Evolutionary conservation across 2,888 invertebrate species (phyloP).

Genomic region (Ramazzottius varieornatus): DNA sequence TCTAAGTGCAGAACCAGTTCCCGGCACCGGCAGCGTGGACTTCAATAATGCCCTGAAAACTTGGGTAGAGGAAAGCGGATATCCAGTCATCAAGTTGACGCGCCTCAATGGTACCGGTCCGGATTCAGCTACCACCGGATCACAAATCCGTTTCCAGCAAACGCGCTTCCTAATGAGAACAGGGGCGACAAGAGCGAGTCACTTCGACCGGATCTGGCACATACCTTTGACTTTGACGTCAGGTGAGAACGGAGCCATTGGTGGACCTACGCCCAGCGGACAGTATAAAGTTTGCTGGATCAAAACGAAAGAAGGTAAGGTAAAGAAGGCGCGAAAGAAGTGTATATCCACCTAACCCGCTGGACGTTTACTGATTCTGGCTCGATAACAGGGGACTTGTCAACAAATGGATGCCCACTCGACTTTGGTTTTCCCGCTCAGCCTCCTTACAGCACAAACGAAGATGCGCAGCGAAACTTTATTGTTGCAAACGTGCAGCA

Average conservation of each 20-base stretch:
- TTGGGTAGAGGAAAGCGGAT: neutral
- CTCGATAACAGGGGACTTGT: too few relatives aligned
- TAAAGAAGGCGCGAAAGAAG: too few relatives aligned
- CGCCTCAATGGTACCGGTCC: neutral
- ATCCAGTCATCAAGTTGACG: neutral
- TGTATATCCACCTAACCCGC: too few relatives aligned
- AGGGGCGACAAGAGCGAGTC: too few relatives aligned
- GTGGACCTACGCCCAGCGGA: neutral
- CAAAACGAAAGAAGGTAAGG: neutral
- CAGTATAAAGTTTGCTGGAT: neutral
- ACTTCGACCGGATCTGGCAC: neutral
- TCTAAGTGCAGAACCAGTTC: neutral
- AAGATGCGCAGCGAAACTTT: neutral
- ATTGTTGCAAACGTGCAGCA: slow-evolving; percentile 15
- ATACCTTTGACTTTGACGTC: neutral
- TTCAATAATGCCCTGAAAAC: neutral
- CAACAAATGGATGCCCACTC: too few relatives aligned
- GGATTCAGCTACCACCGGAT: too few relatives aligned
- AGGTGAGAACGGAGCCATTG: too few relatives aligned
- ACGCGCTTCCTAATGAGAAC: too few relatives aligned
- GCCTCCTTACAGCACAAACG: too few relatives aligned
- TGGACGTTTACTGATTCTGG: too few relatives aligned
- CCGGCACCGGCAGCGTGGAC: neutral
- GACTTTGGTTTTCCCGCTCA: too few relatives aligned
- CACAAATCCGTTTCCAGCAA: too few relatives aligned